Evolutionary conservation across 64 coral and sea anemone species (phyloP), one percentile per base, ranked within the genome.

Genomic region (Pocillopora verrucosa): DNA sequence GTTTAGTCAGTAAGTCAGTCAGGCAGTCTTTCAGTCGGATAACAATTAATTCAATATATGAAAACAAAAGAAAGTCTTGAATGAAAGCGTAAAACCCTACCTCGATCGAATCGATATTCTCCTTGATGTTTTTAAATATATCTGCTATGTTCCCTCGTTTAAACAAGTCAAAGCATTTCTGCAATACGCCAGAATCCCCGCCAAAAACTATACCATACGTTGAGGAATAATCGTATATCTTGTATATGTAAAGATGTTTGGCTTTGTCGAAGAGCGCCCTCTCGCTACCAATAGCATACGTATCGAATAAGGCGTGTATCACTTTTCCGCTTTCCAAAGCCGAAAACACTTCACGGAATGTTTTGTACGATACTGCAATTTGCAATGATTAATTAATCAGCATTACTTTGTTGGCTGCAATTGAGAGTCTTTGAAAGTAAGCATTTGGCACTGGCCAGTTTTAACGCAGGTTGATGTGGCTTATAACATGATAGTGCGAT

Each of bases 181-280:
- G 72, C 24, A 74, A 35, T 34, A 74, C 72, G 9, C 72, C 72
- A 74, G 72, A 74, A 10, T 34, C 72, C 4, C 24, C 25, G 3
- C 72, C 72, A 9, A 74, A 1, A 12, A 26, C n/a, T 74, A 74
- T 26, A 34, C 72, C 72, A 74, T 74, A 35, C 5, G 72, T 74
- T 11, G 72, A 26, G 0, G 20, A 25, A 30, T 74, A 74, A 26
- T 74, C 72, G 26, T 26, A 74, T 25, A 74, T 74, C 72, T 74
- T 30, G 13, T 74, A 35, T 74, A 74, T 74, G 13, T 74, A 11
- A 11, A 74, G 26, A 35, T 74, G 72, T 13, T 25, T 11, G 5
- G 72, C 72, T n/a, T 80, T 89, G 51, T 92, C 65, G 80, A 96
- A 96, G 26, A 96, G 56, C 51, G 92, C 94, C 45, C 67, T 96